Base-by-base conservation (phyloP, 2,797 vertebrate species). In the Enteromius thamalakanensis region DNA sequence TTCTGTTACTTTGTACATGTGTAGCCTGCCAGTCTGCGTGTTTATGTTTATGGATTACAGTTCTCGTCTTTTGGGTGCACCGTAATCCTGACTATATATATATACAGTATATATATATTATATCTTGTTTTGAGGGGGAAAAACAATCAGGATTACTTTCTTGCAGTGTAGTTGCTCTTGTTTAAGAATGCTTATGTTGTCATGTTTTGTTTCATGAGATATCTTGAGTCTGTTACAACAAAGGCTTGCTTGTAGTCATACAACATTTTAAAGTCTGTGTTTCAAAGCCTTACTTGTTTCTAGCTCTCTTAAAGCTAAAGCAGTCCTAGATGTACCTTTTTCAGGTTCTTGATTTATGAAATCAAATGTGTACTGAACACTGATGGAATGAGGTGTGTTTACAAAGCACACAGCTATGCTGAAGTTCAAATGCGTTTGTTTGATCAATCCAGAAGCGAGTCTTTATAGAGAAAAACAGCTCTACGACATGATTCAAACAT, bases 341-440 rank as follows among this genome's bases (percentile, higher is more conserved):
- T 64, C 58, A 64, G 21, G n/a, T 9, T 29, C 70, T 65, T 23
- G 71, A 68, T 67, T 21, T 65, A 82, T 75, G 15, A 65, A 75
- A 53, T 75, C 15, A 75, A 74, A 6, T 74, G 58, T 71, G 40
- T 72, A 34, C 21, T 67, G 45, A 65, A 32, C 62, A 40, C 60
- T 53, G 60, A 67, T 76, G 69, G 79, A 64, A 49, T 49, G n/a
- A 74, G 6, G 29, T 80, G 67, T 71, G 45, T 74, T 81, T 81
- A 64, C 70, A 51, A 55, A 74, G 58, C 11, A 64, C 49, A 21
- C 29, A n/a, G 14, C 49, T 14, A 7, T 26, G 40, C 53, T 26
- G n/a, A 29, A 60, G 55, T 69, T 34, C 68, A 62, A 23, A 62
- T 37, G 26, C 69, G 26, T 45, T 82, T 0, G 72, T 53, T 74